Evolutionary conservation across 1,140 invertebrate species (phyloP).

Genomic region (Drosophila simulans): DNA sequence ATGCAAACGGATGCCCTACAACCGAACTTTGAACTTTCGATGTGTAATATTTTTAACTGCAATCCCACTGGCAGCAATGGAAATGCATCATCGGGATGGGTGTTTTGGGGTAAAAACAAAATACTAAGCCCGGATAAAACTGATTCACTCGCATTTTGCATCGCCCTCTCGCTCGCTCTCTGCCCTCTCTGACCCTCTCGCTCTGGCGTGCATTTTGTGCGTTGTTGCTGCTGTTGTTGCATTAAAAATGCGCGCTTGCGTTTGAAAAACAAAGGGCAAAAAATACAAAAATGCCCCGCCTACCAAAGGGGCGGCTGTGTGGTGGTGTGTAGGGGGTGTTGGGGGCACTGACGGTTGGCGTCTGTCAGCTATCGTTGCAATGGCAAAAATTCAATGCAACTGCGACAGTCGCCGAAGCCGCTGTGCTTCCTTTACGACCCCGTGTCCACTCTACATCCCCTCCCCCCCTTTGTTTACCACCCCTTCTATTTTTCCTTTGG

Average conservation of each 20-base stretch:
- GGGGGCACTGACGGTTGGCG: slow-evolving; percentile 22
- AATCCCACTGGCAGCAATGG: slow-evolving; percentile 31
- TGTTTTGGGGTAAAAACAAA: slow-evolving; percentile 45
- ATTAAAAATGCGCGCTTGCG: slow-evolving; percentile 84
- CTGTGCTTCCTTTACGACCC: slow-evolving; percentile 28
- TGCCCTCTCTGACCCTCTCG: background rate
- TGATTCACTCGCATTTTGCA: slow-evolving; percentile 9
- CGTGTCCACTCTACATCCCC: slow-evolving; percentile 6
- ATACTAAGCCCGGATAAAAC: slow-evolving; percentile 62
- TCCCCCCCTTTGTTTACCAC: background rate
- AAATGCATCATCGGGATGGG: slow-evolving; percentile 13
- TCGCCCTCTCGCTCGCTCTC: background rate
- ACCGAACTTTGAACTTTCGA: slow-evolving; percentile 75
- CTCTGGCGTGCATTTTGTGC: slow-evolving; percentile 8
- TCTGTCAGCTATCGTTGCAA: slow-evolving; percentile 62
- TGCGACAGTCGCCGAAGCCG: slow-evolving; percentile 41
- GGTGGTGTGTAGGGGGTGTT: background rate
- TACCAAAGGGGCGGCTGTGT: slow-evolving; percentile 25
- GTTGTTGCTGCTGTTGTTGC: slow-evolving; percentile 44
- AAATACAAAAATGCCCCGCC: slow-evolving; percentile 82
- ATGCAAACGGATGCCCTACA: slow-evolving; percentile 58
- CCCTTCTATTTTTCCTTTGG: slow-evolving; percentile 29
- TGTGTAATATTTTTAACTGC: slow-evolving; percentile 62
- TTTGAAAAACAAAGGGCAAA: slow-evolving; percentile 73
- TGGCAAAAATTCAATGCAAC: slow-evolving; percentile 67